Base-by-base conservation (phyloP, 1,140 invertebrate genomes). In the Apis florea region DNA sequence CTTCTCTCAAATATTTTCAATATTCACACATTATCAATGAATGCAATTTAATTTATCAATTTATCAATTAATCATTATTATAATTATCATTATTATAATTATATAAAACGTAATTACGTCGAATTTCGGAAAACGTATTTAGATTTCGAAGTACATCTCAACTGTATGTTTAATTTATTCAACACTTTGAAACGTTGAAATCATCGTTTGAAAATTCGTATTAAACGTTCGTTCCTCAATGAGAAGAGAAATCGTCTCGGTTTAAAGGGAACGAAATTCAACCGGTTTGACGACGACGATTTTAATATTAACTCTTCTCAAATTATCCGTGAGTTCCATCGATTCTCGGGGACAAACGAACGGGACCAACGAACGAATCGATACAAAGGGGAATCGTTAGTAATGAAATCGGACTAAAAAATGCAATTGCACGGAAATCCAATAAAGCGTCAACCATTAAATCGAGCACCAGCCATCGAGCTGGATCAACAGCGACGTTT, bases 391-490 rank as follows among this genome's bases (percentile, higher is more conserved):
- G 80, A 83, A 83, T 89, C 86, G 88, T 90, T 84, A 84, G 88
- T 72, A 85, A 83, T 85, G 77, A 86, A 90, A 87, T 89, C 80
- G 85, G 83, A 86, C 63, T 83, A 75, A 89, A 91, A 91, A 90
- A 86, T 90, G 85, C 87, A 89, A 88, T 91, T 89, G 83, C 79
- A 88, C 86, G 87, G 77, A 90, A 90, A 90, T 91, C 90, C 90
- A 85, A 90, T 92, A 90, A 90, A 90, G 84, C 83, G 85, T 87
- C 89, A 86, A 86, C 86, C 89, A 90, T 90, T 90, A 91, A 91
- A 91, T 91, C 90, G 88, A 90, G 87, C 87, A 85, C 79, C 71
- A 69, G 88, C 89, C 79, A 74, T 72, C 21, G 74, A 66, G 58
- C 51, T 69, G 74, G 68, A 87, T 87, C 85, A 84, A 87, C 86